Conservation (phyloP, 2,797 vertebrate species). For the Microctenopoma steveboyesi region DNA sequence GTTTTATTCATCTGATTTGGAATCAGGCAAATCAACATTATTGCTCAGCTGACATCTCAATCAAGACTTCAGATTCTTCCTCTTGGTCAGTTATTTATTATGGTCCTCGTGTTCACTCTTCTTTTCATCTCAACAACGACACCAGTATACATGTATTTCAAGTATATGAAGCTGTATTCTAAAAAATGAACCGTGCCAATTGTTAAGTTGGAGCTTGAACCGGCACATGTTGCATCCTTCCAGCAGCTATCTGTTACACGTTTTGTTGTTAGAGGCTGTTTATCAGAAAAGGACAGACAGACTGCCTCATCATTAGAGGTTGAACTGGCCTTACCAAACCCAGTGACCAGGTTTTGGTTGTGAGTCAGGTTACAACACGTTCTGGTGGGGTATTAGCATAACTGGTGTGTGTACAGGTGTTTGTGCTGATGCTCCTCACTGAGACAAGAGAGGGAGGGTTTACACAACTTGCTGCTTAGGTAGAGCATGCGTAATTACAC, state of each 20-base stretch:
- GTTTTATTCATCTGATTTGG: background rate
- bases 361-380: constrained; percentile 50
- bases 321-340: constrained; percentile 42
- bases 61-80: background rate
- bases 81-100: accelerated
- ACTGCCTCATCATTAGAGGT: constrained; percentile 38
- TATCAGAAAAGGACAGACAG: constrained; percentile 17
- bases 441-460: constrained; percentile 29
- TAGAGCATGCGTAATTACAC: background rate
- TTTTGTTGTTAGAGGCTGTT: constrained; percentile 38
- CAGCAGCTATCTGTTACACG: constrained; percentile 5
- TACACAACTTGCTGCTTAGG: constrained; percentile 37
- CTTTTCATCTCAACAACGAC: background rate
- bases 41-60: background rate
- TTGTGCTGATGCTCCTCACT: constrained; percentile 29
- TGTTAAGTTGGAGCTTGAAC: constrained; percentile 29
- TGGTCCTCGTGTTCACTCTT: background rate
- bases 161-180: constrained; percentile 26
- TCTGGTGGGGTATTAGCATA: constrained; percentile 50
- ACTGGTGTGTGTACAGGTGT: constrained; percentile 23
- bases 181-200: constrained; percentile 2
- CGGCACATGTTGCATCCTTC: background rate
- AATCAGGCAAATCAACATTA: background rate
- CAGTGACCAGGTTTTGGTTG: constrained; percentile 32
- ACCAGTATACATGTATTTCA: background rate